Base-by-base conservation (phyloP, 2,888 invertebrate species). In the Amblyjoppa fuscipennis region DNA sequence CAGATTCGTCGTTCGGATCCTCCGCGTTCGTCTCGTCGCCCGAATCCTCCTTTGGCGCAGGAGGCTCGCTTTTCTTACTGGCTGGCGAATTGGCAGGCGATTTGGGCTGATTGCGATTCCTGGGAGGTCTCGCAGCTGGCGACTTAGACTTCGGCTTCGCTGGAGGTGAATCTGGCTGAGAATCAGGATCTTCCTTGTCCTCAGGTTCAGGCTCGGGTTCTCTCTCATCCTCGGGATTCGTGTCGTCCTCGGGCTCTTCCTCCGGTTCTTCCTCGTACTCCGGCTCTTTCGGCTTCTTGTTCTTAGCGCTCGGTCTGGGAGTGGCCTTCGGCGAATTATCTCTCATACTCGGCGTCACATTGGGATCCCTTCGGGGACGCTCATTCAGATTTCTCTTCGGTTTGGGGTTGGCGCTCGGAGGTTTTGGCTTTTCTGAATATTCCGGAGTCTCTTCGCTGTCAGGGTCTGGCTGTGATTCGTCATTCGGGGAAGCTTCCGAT, bases 221-320 rank as follows among this genome's bases (percentile, higher is more conserved):
- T 49, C 28, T 59, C 20, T 71, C 77, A 31, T 79, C 75, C 56
- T 81, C 85, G 3, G 88, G 84, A 28, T 86, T 75, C 69, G 85
- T 73, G 34, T 80, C 84, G 5, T 84, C 84, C 51, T 78, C 70
- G 2, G 84, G 75, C 38, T 34, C 71, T 41, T 86, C 68, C 25
- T 78, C 70, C 6, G 87, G 83, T 49, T 74, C 80, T n/a, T 86
- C 83, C n/a, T 76, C 78, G 51, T 82, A 77, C 20, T 85, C 85
- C 3, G 78, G 70, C 3, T 73, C 66, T 20, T 84, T 81, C 3
- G 86, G 70, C 51, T 74, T n/a, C 9, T 68, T 76, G 13, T 13
- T 9, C 6, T 38, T 53, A 4, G 3, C 61, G 2, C 34, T 70
- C 3, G 66, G 61, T 51, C 11, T 68, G 0, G 69, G 73, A 51